Percentiles rank a stretch among this genome's conserved stretches.
These are phyloP conservation scores for Coccyzus lansbergi DNA, from an alignment of 2,797 vertebrate species.

Conservation along the genomic window DNA sequence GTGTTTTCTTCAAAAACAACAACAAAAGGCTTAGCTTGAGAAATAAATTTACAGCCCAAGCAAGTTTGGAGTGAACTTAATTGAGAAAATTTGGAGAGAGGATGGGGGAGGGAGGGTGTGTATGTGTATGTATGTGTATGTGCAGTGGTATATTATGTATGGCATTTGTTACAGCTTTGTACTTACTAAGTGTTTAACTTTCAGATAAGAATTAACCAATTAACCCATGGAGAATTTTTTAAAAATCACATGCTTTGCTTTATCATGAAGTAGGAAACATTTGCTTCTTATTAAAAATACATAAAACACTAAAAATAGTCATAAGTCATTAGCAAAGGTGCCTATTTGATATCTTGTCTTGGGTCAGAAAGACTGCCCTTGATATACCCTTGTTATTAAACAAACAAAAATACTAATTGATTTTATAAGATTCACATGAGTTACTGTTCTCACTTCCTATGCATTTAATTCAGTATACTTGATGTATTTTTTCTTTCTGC, in stretches of 20 bases:
- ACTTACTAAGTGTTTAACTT: conserved; percentile 61
- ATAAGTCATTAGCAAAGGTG: conserved; percentile 47
- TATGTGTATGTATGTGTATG: neutral
- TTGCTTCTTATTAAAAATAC: conserved; percentile 21
- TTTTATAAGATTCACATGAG: neutral
- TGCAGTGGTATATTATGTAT: neutral
- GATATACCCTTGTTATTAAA: conserved; percentile 16
- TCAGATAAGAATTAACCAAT: conserved; percentile 44
- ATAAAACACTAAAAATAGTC: conserved; percentile 28
- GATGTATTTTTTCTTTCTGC: conserved; percentile 37
- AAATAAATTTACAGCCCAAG: conserved; percentile 40
- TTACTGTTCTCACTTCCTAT: conserved; percentile 63
- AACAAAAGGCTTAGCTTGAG: conserved; percentile 33
- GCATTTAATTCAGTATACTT: conserved; percentile 53
- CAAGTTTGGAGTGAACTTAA: conserved; percentile 61
- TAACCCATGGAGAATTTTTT: neutral
- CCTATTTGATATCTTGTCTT: neutral
- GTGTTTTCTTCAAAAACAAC: conserved; percentile 15
- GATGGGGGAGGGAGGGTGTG: neutral
- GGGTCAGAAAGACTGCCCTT: conserved; percentile 4
- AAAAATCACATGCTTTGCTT: neutral
- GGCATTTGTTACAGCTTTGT: conserved; percentile 25
- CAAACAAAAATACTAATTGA: neutral
- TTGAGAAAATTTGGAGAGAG: conserved; percentile 50
- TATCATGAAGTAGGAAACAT: neutral